These are phyloP conservation scores for Melitaea athalia DNA, from an alignment of 2,888 invertebrate genomes.

Conservation along the genomic window DNA sequence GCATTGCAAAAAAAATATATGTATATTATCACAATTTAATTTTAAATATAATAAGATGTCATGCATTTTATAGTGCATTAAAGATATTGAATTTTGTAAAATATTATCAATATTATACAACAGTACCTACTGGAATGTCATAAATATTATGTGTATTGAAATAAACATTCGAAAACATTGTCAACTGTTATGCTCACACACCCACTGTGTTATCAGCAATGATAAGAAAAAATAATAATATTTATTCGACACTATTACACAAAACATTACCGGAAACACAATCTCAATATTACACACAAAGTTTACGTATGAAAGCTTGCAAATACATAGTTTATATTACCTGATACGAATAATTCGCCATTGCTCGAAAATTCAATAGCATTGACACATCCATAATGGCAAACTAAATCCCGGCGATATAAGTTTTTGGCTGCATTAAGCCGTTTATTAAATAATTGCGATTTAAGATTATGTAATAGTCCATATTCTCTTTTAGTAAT, in stretches of 20 bases:
- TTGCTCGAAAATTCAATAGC: constrained; percentile 96
- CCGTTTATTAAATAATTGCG: constrained; percentile 83
- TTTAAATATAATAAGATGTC: too few species aligned
- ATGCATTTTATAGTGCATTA: not conserved
- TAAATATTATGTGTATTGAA: not conserved
- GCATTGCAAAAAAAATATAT: too few species aligned
- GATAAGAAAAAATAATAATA: constrained; percentile 30
- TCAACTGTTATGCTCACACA: constrained; percentile 24
- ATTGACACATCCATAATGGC: constrained; percentile 98
- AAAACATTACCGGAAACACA: not conserved
- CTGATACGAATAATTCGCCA: constrained; percentile 93
- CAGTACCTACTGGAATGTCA: not conserved
- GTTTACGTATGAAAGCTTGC: not conserved
- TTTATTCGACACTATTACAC: not conserved
- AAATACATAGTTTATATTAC: constrained; percentile 72
- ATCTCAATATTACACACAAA: not conserved
- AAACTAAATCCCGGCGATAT: constrained; percentile 91
- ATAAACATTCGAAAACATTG: not conserved
- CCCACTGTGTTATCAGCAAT: constrained; percentile 27
- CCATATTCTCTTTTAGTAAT: constrained; percentile 84
- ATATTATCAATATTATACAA: not conserved
- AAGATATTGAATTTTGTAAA: not conserved
- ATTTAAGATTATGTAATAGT: constrained; percentile 80
- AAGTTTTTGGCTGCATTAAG: constrained; percentile 87
- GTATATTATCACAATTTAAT: too few species aligned